Percentiles rank a stretch among this genome's conserved stretches.
Evolutionary conservation across 1,140 invertebrate genomes (phyloP).

Genomic region (Neodiprion fabricii): DNA sequence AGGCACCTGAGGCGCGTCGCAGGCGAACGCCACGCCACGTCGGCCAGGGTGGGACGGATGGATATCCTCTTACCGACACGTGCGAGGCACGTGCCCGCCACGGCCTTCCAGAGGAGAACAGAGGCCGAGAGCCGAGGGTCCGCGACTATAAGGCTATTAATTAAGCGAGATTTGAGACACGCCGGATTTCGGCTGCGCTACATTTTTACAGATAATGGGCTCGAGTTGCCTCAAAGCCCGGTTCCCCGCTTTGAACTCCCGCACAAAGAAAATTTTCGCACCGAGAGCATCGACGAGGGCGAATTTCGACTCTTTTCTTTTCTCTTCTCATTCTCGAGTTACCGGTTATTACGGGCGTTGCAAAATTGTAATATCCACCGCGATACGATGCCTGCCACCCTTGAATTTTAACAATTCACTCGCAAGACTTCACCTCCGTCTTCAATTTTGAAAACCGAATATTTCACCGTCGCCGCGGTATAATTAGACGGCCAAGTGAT

Average conservation of each 20-base stretch:
- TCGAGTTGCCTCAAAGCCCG: constrained; percentile 14
- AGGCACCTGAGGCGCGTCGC: constrained; percentile 16
- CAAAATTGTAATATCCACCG: not conserved
- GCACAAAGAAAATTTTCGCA: not conserved
- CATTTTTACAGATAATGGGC: constrained; percentile 19
- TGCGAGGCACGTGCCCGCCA: constrained; percentile 51
- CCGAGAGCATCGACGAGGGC: not conserved
- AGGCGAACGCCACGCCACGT: constrained; percentile 13
- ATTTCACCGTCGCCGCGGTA: too few relatives aligned
- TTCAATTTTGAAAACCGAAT: too few relatives aligned
- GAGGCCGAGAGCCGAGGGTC: constrained; percentile 23
- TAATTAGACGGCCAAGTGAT: too few relatives aligned
- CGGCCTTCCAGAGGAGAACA: not conserved
- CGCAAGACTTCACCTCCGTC: too few relatives aligned
- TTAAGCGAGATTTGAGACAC: constrained; percentile 57
- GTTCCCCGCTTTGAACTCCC: constrained; percentile 13
- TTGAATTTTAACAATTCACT: too few relatives aligned
- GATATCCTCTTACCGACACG: constrained; percentile 61
- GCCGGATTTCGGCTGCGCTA: constrained; percentile 38
- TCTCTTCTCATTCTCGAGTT: not conserved
- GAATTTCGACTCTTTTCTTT: not conserved
- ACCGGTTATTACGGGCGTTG: not conserved
- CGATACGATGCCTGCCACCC: not conserved
- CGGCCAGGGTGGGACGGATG: constrained; percentile 37
- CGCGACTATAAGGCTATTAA: constrained; percentile 49